These are phyloP conservation scores for Romanomermis culicivorax DNA, from an alignment of 2,888 invertebrate species.

Conservation along the genomic window DNA sequence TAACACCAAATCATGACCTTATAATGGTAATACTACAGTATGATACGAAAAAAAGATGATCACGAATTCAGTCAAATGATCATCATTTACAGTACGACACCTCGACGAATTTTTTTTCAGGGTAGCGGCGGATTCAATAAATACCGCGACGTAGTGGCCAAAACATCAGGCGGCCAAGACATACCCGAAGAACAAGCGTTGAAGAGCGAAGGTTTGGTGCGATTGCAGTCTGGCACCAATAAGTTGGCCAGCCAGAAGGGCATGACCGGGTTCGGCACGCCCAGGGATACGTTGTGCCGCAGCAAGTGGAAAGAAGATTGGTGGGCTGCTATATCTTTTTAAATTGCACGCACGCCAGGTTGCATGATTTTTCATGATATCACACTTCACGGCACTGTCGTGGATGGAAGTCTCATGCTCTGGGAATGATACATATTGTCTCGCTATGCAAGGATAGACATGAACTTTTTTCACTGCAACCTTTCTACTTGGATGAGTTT, in stretches of 20 bases:
- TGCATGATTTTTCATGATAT: neutral
- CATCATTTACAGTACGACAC: too few species aligned
- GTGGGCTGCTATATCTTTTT: slow-evolving; percentile 13
- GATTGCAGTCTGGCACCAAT: slow-evolving; percentile 36
- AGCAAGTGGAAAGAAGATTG: slow-evolving; percentile 29
- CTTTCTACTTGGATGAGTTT: too few species aligned
- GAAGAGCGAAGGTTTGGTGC: slow-evolving; percentile 18
- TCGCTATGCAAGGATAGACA: too few species aligned
- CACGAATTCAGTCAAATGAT: too few species aligned
- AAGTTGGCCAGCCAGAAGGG: slow-evolving; percentile 35
- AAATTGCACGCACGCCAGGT: neutral
- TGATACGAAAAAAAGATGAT: too few species aligned
- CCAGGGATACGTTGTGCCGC: slow-evolving; percentile 23
- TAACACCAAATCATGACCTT: too few species aligned
- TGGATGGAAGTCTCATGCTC: too few species aligned
- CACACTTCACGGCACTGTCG: too few species aligned
- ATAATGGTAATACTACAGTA: too few species aligned
- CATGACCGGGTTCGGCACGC: slow-evolving; percentile 37
- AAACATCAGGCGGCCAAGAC: slow-evolving; percentile 9
- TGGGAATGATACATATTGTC: too few species aligned
- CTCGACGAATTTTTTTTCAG: too few species aligned
- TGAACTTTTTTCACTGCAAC: too few species aligned
- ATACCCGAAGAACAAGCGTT: slow-evolving; percentile 2
- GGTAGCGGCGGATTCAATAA: slow-evolving; percentile 4
- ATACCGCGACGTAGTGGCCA: slow-evolving; percentile 7